Base-by-base conservation (phyloP, 2,888 invertebrate species). In the Neoaliturus tenellus region DNA sequence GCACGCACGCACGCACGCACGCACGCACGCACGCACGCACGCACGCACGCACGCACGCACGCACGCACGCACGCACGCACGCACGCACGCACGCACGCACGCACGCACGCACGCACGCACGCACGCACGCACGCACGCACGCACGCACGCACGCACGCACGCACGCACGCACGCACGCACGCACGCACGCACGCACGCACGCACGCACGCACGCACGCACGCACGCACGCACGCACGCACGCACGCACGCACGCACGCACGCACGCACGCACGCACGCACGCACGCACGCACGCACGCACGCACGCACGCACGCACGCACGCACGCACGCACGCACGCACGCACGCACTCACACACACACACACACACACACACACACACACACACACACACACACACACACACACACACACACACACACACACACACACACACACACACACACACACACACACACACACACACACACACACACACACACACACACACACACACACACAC, bases 401-500 rank as follows among this genome's bases (percentile, higher is more conserved):
- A 33, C 33, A 71, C 33, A 33, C 33, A 71, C 33, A 71, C 33
- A 71, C 17, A 33, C 33, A 71, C 33, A 33, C 33, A 71, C 33
- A 33, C 33, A 71, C 33, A 71, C 33, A 71, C 33, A 71, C 33
- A 33, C 33, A 71, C 33, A 33, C 71, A 71, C 71, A 33, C 71
- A 71, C 71, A 33, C 71, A 33, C 71, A 33, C 71, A 33, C 71
- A 33, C 71, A 33, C 71, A 33, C 71, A 33, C 71, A 33, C 71
- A 71, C 71, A 71, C 71, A 33, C 71, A 71, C 71, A 71, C 71
- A 71, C 71, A 71, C 71, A 71, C 71, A 71, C 71, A 71, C 71
- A 71, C 71, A 71, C 71, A 71, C 71, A 71, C 71, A 71, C 71
- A 71, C 71, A 71, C 71, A 71, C 71, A 71, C 71, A 71, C 71